Conservation (phyloP, 2,888 invertebrate species). For the Linnaemya vulpina region DNA sequence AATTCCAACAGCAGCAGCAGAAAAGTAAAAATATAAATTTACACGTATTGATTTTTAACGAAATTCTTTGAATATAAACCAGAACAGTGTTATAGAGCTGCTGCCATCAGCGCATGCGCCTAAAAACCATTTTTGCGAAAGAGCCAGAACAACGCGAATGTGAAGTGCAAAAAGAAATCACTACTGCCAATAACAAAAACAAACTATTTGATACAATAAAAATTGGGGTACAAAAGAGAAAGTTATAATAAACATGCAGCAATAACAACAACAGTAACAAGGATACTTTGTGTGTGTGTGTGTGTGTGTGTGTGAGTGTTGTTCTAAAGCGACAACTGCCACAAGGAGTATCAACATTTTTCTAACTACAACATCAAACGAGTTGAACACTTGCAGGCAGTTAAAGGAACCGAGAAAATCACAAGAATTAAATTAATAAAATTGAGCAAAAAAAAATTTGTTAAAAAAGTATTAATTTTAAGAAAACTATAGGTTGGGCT, state of each 20-base stretch:
- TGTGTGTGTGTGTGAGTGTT: too few species aligned
- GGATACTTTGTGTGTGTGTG: not conserved
- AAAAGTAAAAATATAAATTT: not conserved
- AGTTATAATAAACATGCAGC: conserved; percentile 41
- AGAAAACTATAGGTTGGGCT: not conserved
- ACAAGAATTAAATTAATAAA: not conserved
- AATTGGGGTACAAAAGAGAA: conserved; percentile 23
- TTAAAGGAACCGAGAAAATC: conserved; percentile 2
- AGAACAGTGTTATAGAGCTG: not conserved
- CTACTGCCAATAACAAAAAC: conserved; percentile 39
- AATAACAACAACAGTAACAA: not conserved
- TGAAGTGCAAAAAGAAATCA: conserved; percentile 47
- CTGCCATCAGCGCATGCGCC: conserved; percentile 46
- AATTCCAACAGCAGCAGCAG: not conserved
- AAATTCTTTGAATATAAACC: not conserved
- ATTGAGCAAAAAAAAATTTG: not conserved
- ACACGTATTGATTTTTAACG: conserved; percentile 64
- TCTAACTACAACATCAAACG: conserved; percentile 52
- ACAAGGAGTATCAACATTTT: conserved; percentile 39
- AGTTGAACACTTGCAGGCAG: conserved; percentile 53
- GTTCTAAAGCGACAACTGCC: conserved; percentile 26
- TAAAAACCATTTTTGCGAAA: conserved; percentile 40
- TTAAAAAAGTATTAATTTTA: not conserved
- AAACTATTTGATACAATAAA: conserved; percentile 41
- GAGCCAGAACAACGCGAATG: conserved; percentile 8